Evolutionary conservation across 2,888 invertebrate species (phyloP), one percentile per base, ranked within the genome.

Genomic region (Atethmia centrago): DNA sequence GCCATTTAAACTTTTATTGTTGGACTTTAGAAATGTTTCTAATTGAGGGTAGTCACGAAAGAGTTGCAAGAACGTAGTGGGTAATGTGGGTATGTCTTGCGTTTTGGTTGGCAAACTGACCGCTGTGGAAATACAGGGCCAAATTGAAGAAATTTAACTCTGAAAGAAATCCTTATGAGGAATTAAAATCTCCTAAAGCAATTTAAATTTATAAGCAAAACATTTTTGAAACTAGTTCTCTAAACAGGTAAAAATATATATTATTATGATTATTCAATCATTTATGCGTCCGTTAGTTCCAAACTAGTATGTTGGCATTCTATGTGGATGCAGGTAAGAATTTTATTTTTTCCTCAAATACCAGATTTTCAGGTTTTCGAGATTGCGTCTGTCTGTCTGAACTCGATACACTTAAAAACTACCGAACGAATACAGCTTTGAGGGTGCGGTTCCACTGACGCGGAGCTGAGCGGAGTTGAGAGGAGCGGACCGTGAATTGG

Each of bases 11-110:
- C 19, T 56, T 53, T 53, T 61, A 40, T 31, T 45, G 58, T 59
- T n/a, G 42, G 28, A 71, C 21, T 66, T 79, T 49, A 40, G 49
- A 62, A 53, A 31, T 25, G 21, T 40, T 69, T 58, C 53, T 67
- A 61, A 78, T n/a, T 61, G 56, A 56, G 31, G 62, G 31, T 64
- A 45, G 70, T 68, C 67, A 62, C 65, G 61, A 65, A 68, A 45
- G 21, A 51, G n/a, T 21, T 45, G n/a, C 3, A 45, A 31, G 56
- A 62, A n/a, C 28, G 45, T 10, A 3, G 19, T 40, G 21, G 59
- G 16, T n/a, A n/a, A 47, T n/a, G 16, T 4, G 28, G 8, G 8
- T 45, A 63, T 8, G 1, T 14, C 9, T 49, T 4, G 16, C 49
- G 47, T 31, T 28, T 63, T 14, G 1, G 21, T 8, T 63, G 9